phyloP scores from a whole-genome alignment of 2,113 vertebrate species.

The Monopterus albus region DNA sequence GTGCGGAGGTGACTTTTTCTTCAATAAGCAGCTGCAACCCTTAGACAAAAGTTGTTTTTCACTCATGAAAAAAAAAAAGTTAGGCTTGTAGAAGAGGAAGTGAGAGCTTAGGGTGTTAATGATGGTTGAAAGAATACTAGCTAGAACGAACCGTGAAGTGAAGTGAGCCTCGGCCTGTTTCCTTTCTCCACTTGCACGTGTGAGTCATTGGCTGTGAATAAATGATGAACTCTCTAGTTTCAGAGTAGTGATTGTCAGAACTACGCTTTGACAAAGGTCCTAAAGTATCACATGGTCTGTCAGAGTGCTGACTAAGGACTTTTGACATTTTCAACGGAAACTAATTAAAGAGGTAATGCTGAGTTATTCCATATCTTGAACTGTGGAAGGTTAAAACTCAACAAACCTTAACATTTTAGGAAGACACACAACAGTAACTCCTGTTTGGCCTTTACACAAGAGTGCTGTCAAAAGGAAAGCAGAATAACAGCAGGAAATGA shows the following conservation, averaged over 20 bases:
- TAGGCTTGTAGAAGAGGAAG: constrained; percentile 62
- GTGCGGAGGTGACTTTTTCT: constrained; percentile 64
- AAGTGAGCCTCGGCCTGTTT: constrained; percentile 50
- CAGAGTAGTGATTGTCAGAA: constrained; percentile 65
- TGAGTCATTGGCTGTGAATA: constrained; percentile 74
- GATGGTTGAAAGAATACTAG: constrained; percentile 17
- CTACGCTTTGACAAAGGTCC: constrained; percentile 17
- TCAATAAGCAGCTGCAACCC: constrained; percentile 33
- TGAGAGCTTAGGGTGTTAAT: constrained; percentile 41
- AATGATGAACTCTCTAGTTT: constrained; percentile 75
- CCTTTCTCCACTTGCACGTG: constrained; percentile 41
- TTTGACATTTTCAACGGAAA: neutral
- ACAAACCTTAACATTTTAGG: neutral
- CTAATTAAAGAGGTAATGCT: neutral
- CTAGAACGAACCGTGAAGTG: constrained; percentile 8
- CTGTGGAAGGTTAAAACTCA: neutral
- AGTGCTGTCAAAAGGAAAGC: neutral
- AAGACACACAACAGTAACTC: neutral
- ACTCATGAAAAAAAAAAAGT: constrained; percentile 8
- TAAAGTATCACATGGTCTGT: constrained; percentile 18
- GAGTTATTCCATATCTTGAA: neutral
- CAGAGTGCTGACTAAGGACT: neutral
- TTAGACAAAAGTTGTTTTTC: constrained; percentile 9
- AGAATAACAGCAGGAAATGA: constrained; percentile 13
- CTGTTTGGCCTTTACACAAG: neutral